Evolutionary conservation across 2,888 invertebrate species (phyloP).

Genomic region (Drosophila atripex): DNA sequence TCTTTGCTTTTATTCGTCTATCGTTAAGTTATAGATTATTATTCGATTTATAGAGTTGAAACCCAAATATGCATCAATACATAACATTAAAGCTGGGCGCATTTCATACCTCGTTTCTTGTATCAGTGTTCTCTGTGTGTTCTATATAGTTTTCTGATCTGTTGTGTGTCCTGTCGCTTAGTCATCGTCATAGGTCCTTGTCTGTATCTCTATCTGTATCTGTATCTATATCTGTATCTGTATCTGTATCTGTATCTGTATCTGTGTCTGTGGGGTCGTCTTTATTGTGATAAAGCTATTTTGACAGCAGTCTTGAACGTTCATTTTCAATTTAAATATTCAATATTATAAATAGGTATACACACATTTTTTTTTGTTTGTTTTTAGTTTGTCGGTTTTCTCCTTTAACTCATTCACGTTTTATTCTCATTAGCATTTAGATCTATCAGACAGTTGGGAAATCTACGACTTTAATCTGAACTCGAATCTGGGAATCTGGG

Average conservation of each 20-base stretch:
- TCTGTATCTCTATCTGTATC: too few relatives aligned
- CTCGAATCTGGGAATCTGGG: slow-evolving; percentile 5
- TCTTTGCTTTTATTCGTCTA: slow-evolving; percentile 6
- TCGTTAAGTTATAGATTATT: slow-evolving; percentile 6
- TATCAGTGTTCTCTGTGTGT: slow-evolving; percentile 34
- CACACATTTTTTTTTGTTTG: slow-evolving; percentile 46
- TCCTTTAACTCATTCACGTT: slow-evolving; percentile 13
- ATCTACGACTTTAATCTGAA: slow-evolving; percentile 4
- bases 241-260: too few relatives aligned
- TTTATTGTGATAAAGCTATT: slow-evolving; percentile 77
- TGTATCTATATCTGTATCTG: too few relatives aligned
- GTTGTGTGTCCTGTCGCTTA: slow-evolving; percentile 12
- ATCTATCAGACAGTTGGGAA: slow-evolving; percentile 40
- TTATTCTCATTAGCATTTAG: slow-evolving; percentile 14
- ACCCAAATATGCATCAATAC: slow-evolving; percentile 69
- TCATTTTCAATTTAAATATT: slow-evolving; percentile 76
- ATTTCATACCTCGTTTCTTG: slow-evolving; percentile 30
- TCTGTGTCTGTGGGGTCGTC: slow-evolving; percentile 16
- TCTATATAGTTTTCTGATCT: slow-evolving; percentile 16
- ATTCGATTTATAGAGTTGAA: slow-evolving; percentile 61
- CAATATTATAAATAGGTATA: slow-evolving; percentile 78
- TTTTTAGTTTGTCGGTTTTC: slow-evolving; percentile 18
- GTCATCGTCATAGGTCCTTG: background rate
- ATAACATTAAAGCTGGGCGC: slow-evolving; percentile 75
- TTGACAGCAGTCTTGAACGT: slow-evolving; percentile 81